Evolutionary conservation across 2,113 vertebrate genomes (phyloP), one percentile per base, ranked within the genome.

Genomic region (Brienomyrus longianalis): DNA sequence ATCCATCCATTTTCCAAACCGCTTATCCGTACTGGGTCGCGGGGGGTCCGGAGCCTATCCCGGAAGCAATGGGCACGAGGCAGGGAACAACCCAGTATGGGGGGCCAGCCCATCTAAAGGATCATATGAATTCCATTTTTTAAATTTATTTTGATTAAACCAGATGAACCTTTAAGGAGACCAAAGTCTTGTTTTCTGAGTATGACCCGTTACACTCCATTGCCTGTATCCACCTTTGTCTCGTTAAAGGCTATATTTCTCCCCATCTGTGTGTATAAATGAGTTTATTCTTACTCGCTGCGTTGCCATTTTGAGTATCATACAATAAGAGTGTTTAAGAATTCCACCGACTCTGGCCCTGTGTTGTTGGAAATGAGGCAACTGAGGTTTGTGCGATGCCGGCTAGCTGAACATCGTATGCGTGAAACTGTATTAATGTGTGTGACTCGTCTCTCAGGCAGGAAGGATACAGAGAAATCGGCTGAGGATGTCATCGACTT

Each of bases 401-500:
- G 4, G 10, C 70, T 74, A 39, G 19, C 70, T 39, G 70, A 77
- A 39, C 70, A 2, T 7, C 5, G 70, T 19, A 2, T 17, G 39
- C 31, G n/a, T 13, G 15, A 43, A 47, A 31, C 23, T 74, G 27
- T 13, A 39, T n/a, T 43, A 1, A 47, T 0, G 35, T 88, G 86
- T 89, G 86, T 91, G 27, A 91, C 92, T 43, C 48, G 8, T 39
- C 54, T 13, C 27, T 48, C 93, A 97, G 98, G 98, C 84, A 97
- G 94, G 94, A 98, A 97, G 94, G 95, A 96, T 5, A 89, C 94
- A 1, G 98, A 98, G 83, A 97, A 98, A 74, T 86, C 93, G 48
- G 91, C 92, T 88, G 91, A 94, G 0, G 98, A 99, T 54, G 91
- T 90, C 3, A 96, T 99, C 93, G 98, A 98, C 93, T 98, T 99